These are phyloP conservation scores for Rhizomys pruinosus DNA, from an alignment of 2,113 vertebrate genomes.

Conservation along the genomic window DNA sequence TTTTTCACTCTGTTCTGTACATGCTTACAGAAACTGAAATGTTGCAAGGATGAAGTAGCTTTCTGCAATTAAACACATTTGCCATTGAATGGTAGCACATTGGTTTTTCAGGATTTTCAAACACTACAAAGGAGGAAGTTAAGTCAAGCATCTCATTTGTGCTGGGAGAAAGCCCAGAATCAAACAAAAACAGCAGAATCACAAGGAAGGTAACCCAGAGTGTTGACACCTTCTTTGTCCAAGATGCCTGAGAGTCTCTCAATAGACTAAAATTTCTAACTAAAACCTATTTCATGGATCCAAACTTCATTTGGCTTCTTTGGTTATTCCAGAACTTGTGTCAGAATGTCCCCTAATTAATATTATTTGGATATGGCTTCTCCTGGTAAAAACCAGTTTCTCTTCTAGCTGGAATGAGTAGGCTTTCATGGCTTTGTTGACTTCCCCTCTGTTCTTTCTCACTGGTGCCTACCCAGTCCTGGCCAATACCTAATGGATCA, in stretches of 20 bases:
- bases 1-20: neutral
- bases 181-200: neutral
- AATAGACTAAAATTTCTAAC: neutral
- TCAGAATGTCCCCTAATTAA: neutral
- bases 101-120: slow-evolving; percentile 26
- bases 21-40: neutral
- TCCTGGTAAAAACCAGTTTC: neutral
- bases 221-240: neutral
- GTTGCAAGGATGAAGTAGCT: neutral
- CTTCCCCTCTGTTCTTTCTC: neutral
- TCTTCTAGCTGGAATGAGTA: neutral
- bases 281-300: neutral
- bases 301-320: neutral
- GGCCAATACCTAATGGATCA: accelerated
- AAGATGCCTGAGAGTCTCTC: neutral
- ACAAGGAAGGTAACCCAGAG: neutral
- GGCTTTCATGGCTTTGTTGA: neutral
- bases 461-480: accelerated
- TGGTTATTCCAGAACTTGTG: neutral
- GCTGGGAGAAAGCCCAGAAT: neutral
- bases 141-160: neutral
- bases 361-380: neutral
- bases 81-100: neutral
- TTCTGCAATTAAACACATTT: slow-evolving; percentile 33
- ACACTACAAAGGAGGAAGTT: neutral